These are phyloP conservation scores for Oreochromis tanganicae DNA, from an alignment of 2,113 vertebrate genomes.

Conservation along the genomic window DNA sequence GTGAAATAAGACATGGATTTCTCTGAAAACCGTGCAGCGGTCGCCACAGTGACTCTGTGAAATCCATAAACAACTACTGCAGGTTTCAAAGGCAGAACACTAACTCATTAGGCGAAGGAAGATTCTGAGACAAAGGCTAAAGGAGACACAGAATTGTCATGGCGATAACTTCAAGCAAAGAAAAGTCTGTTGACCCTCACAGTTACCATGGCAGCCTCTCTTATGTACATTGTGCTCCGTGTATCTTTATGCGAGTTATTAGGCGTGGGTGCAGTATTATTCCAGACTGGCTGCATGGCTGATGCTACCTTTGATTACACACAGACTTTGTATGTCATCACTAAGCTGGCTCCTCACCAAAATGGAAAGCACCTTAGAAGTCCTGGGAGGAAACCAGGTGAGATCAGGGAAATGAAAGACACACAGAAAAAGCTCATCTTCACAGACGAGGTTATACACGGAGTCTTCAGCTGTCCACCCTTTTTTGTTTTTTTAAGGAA, in stretches of 20 bases:
- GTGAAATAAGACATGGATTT: background rate
- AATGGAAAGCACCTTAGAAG: constrained; percentile 16
- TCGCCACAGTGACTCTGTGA: background rate
- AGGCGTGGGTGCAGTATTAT: constrained; percentile 45
- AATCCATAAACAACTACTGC: background rate
- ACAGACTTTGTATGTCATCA: constrained; percentile 24
- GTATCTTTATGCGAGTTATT: constrained; percentile 35
- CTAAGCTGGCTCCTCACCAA: background rate
- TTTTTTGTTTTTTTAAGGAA: background rate
- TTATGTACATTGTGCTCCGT: constrained; percentile 48
- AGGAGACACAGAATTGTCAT: constrained; percentile 34
- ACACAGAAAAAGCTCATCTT: background rate
- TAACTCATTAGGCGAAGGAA: background rate
- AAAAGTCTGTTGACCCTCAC: constrained; percentile 6
- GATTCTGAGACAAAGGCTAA: constrained; percentile 8
- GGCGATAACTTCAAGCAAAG: constrained; percentile 34
- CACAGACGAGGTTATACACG: background rate
- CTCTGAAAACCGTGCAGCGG: background rate
- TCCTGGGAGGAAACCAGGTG: background rate
- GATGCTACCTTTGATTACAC: constrained; percentile 46
- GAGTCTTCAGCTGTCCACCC: background rate
- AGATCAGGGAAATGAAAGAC: background rate
- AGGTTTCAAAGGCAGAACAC: constrained; percentile 16
- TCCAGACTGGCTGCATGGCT: constrained; percentile 6
- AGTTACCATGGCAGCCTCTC: constrained; percentile 55